Evolutionary conservation across 1,140 invertebrate genomes (phyloP).

Genomic region (Rhagoletis pomonella): DNA sequence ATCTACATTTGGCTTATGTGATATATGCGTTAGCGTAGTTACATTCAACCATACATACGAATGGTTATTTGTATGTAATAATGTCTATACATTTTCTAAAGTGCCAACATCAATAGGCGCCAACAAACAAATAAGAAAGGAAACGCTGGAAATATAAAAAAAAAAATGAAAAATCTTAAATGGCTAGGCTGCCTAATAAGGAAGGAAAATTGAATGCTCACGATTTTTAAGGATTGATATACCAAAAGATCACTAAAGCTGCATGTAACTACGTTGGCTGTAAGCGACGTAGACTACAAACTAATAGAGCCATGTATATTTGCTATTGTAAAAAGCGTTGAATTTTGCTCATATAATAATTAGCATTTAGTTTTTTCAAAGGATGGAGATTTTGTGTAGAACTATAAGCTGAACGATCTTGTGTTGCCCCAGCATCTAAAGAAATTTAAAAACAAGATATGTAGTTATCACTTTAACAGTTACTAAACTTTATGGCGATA

Average conservation of each 20-base stretch:
- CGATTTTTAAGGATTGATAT: slow-evolving; percentile 13
- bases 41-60: too few relatives aligned
- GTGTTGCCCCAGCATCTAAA: too few relatives aligned
- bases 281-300: not conserved
- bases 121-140: slow-evolving; percentile 1
- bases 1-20: not conserved
- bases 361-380: too few relatives aligned
- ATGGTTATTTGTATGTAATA: too few relatives aligned
- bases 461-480: too few relatives aligned
- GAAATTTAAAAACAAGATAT: too few relatives aligned
- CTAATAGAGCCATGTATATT: not conserved
- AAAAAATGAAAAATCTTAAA: not conserved
- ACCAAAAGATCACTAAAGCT: not conserved
- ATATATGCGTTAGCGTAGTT: not conserved
- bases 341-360: too few relatives aligned
- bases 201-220: not conserved
- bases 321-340: too few relatives aligned
- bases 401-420: too few relatives aligned
- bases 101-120: not conserved
- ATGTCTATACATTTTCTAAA: not conserved
- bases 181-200: not conserved
- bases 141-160: not conserved
- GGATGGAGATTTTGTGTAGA: too few relatives aligned
- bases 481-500: too few relatives aligned
- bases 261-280: too few relatives aligned